Evolutionary conservation across 2,888 invertebrate genomes (phyloP).

Genomic region (Blastobasis adustella): DNA sequence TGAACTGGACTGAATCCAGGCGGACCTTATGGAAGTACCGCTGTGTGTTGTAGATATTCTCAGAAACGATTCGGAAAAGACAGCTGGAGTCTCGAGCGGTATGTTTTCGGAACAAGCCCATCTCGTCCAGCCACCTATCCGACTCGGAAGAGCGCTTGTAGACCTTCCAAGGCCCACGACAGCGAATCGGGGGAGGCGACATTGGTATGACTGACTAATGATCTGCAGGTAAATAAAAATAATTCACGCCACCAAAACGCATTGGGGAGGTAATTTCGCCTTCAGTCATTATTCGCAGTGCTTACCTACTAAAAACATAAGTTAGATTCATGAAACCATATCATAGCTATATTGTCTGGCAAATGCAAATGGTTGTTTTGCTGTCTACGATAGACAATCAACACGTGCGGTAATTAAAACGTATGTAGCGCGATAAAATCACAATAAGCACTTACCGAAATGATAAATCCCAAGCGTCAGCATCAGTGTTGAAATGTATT

Average conservation of each 20-base stretch:
- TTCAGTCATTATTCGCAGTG: too few species aligned
- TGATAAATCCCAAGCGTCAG: constrained; percentile 52
- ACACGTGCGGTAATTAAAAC: constrained; percentile 60
- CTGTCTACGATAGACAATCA: constrained; percentile 49
- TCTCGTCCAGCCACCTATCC: constrained; percentile 86
- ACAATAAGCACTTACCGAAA: constrained; percentile 53
- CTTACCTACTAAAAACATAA: too few species aligned
- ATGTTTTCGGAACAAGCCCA: constrained; percentile 90
- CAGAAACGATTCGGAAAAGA: constrained; percentile 90
- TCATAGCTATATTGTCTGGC: constrained; percentile 59
- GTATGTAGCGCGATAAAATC: constrained; percentile 29
- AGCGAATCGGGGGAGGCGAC: constrained; percentile 64
- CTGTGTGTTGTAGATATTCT: constrained; percentile 84
- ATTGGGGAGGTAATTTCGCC: too few species aligned
- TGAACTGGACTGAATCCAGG: constrained; percentile 82
- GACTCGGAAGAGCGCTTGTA: constrained; percentile 66
- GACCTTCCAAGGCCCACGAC: constrained; percentile 66
- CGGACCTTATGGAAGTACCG: constrained; percentile 84
- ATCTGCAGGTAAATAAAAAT: constrained; percentile 72
- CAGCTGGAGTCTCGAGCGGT: constrained; percentile 92
- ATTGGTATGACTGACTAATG: constrained; percentile 39
- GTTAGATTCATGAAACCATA: constrained; percentile 42
- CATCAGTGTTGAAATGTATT: constrained; percentile 55
- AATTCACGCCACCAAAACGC: constrained; percentile 46
- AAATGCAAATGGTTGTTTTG: constrained; percentile 70